Base-by-base conservation (phyloP, 2,113 vertebrate species). In the Prionailurus bengalensis region DNA sequence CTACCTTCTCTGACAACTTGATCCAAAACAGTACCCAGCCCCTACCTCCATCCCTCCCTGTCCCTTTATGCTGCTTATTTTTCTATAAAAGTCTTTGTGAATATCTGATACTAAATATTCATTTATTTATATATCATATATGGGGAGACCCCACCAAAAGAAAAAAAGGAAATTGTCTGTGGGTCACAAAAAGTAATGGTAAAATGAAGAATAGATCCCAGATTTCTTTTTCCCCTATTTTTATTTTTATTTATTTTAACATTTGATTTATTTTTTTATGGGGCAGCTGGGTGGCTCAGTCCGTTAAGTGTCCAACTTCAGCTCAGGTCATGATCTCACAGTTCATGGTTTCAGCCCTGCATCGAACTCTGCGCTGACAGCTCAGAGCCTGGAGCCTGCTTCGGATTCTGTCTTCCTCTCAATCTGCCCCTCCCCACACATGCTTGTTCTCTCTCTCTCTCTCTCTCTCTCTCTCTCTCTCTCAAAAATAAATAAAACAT, bases 231-330 rank as follows among this genome's bases (percentile, higher is more conserved):
- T 4, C n/a, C 31, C 11, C 15, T 73, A 31, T 42, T 83, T 83
- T n/a, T 4, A 11, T 25, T 83, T 93, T 91, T 42, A 79, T 93
- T 48, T 36, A 78, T 82, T 89, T 96, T 85, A 39, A 42, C 25
- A n/a, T 73, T 83, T 48, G 55, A 45, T 89, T 96, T 87, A 80
- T 87, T 92, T 92, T 45, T 15, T 61, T 61, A 61, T 61, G 21
- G 58, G 58, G 58, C 21, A 23, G 7, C 19, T 61, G 19, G 21
- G 58, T 61, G 58, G 58, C 58, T 61, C 21, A 61, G 58, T 23
- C 58, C 3, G 0, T 61, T 61, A 61, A 61, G 21, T 21, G 14
- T 61, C 21, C 17, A 21, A 23, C 58, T 61, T 61, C 7, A 61
- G 6, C 21, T 61, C 58, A 61, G 58, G 58, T 61, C 58, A 61